These are phyloP conservation scores for Cassiopea xamachana DNA, from an alignment of 30 jellyfish, hydroid and myxozoan species.

Conservation along the genomic window DNA sequence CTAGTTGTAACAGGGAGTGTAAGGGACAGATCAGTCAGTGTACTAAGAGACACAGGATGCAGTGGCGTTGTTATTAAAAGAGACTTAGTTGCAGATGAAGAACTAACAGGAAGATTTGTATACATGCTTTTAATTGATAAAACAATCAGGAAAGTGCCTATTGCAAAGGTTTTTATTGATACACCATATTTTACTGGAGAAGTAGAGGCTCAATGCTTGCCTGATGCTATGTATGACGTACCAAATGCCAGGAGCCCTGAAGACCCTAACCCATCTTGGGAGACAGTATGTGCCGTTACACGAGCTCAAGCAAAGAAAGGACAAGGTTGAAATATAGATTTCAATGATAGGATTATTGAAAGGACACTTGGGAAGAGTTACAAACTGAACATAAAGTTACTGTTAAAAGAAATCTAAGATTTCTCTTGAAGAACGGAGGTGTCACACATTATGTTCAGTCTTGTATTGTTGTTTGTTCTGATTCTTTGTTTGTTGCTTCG, in stretches of 20 bases:
- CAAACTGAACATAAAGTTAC: slow-evolving; percentile 34
- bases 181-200: slow-evolving; percentile 48
- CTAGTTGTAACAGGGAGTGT: slow-evolving; percentile 64
- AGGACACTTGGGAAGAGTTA: slow-evolving; percentile 35
- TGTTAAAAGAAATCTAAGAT: slow-evolving; percentile 46
- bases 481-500: slow-evolving; percentile 18
- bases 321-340: slow-evolving; percentile 35
- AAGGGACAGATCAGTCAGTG: slow-evolving; percentile 54
- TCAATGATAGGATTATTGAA: slow-evolving; percentile 30
- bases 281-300: slow-evolving; percentile 36
- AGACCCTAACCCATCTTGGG: slow-evolving; percentile 56
- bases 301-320: slow-evolving; percentile 59
- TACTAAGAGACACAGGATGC: slow-evolving; percentile 51
- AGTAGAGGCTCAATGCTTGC: slow-evolving; percentile 54
- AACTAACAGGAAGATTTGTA: slow-evolving; percentile 35
- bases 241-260: slow-evolving; percentile 55
- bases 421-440: slow-evolving; percentile 57
- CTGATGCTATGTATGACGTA: slow-evolving; percentile 58
- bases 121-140: slow-evolving; percentile 51
- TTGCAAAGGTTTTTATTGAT: slow-evolving; percentile 45
- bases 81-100: slow-evolving; percentile 37
- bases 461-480: slow-evolving; percentile 10
- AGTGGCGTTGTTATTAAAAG: slow-evolving; percentile 53
- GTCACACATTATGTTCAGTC: slow-evolving; percentile 43
- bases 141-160: slow-evolving; percentile 47